These are phyloP conservation scores for Diorhabda elongata DNA, from an alignment of 1,140 invertebrate genomes.

Conservation along the genomic window DNA sequence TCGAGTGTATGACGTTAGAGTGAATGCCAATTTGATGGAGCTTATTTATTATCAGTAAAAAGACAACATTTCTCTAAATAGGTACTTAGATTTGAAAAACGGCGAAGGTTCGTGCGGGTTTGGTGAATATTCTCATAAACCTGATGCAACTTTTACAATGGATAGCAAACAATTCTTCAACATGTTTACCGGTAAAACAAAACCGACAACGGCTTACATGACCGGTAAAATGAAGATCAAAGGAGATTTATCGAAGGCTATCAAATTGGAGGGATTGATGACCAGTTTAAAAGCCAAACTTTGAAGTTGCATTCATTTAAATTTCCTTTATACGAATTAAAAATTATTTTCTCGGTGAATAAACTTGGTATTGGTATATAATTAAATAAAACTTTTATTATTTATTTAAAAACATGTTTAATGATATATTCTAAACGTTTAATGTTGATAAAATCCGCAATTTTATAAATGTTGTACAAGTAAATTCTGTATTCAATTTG, in stretches of 20 bases:
- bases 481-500: too few species aligned
- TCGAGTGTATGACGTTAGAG: too few species aligned
- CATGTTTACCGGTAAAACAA: constrained; percentile 81
- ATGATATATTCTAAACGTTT: too few species aligned
- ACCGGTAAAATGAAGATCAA: constrained; percentile 92
- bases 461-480: too few species aligned
- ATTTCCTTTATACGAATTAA: neutral
- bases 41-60: too few species aligned
- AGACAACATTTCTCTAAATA: constrained; percentile 5
- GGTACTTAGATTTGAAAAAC: constrained; percentile 84
- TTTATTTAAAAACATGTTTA: too few species aligned
- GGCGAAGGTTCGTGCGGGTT: constrained; percentile 73
- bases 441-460: too few species aligned
- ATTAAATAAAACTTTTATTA: too few species aligned
- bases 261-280: constrained; percentile 96
- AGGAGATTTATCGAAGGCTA: constrained; percentile 89
- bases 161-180: constrained; percentile 72
- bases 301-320: constrained; percentile 39
- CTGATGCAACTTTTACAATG: constrained; percentile 85
- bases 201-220: constrained; percentile 91
- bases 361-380: too few species aligned
- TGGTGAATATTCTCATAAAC: constrained; percentile 63
- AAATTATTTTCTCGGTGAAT: too few species aligned
- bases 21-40: too few species aligned
- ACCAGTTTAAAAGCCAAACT: constrained; percentile 71